Conservation (phyloP, 2,113 vertebrate genomes). For the Cyprichromis sp. region DNA sequence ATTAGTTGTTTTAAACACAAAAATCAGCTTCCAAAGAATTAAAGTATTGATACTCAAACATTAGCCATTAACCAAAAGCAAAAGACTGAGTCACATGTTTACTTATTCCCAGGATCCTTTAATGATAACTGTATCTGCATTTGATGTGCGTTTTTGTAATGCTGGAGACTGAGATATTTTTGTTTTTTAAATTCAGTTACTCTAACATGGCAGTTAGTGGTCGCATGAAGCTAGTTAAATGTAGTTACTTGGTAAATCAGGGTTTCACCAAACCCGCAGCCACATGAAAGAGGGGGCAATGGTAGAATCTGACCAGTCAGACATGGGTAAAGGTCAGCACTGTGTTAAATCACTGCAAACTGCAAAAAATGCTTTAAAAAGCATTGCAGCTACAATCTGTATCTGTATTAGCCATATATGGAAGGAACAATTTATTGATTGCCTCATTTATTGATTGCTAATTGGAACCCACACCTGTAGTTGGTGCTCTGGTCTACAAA, state of each 20-base stretch:
- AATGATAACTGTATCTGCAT: not conserved
- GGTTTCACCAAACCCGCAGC: not conserved
- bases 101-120: not conserved
- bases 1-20: not conserved
- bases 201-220: not conserved
- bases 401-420: not conserved
- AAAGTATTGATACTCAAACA: not conserved
- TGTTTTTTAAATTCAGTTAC: not conserved
- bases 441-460: not conserved
- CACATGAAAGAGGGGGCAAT: accelerated
- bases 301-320: not conserved
- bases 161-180: not conserved
- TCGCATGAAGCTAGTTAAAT: not conserved
- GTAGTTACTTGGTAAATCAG: not conserved
- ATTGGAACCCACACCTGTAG: not conserved
- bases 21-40: not conserved
- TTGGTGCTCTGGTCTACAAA: not conserved
- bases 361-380: not conserved
- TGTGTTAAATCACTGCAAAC: not conserved
- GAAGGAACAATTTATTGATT: not conserved
- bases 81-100: not conserved
- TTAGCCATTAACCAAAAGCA: not conserved
- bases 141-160: not conserved
- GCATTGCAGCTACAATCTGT: not conserved
- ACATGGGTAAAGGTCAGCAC: not conserved